Percentiles rank a stretch among this genome's conserved stretches.
phyloP scores from a whole-genome alignment of 2,113 vertebrate genomes.

The Eurypyga helias region DNA sequence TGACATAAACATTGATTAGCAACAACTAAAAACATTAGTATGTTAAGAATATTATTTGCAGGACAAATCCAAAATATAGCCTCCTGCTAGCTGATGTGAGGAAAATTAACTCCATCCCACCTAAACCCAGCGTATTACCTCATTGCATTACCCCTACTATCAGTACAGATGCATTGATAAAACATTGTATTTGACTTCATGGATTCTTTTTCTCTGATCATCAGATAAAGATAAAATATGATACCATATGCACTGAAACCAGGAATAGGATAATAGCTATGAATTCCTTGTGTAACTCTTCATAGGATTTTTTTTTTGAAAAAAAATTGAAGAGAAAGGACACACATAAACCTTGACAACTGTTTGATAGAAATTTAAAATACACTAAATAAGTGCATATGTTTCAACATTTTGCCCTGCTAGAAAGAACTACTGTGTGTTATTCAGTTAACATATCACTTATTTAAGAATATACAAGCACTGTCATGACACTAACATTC shows the following conservation, averaged over 20 bases:
- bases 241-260: neutral
- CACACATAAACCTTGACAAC: neutral
- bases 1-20: too few species aligned
- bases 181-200: neutral
- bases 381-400: rapidly evolving
- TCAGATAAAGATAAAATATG: neutral
- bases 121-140: too few species aligned
- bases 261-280: neutral
- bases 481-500: neutral
- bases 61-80: too few species aligned
- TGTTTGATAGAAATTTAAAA: neutral
- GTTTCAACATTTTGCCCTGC: neutral
- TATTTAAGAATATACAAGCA: neutral
- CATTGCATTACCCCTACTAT: neutral
- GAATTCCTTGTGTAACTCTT: neutral
- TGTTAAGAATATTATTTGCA: too few species aligned
- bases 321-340: neutral
- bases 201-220: neutral
- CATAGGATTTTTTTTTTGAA: neutral
- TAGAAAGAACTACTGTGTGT: neutral
- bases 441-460: neutral
- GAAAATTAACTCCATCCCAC: too few species aligned
- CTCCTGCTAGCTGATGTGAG: too few species aligned
- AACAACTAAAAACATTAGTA: too few species aligned
- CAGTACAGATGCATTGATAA: neutral